Percentiles rank a stretch among this genome's conserved stretches.
Conservation (phyloP, 2,888 invertebrate genomes). For the Apodemia hepburni region DNA sequence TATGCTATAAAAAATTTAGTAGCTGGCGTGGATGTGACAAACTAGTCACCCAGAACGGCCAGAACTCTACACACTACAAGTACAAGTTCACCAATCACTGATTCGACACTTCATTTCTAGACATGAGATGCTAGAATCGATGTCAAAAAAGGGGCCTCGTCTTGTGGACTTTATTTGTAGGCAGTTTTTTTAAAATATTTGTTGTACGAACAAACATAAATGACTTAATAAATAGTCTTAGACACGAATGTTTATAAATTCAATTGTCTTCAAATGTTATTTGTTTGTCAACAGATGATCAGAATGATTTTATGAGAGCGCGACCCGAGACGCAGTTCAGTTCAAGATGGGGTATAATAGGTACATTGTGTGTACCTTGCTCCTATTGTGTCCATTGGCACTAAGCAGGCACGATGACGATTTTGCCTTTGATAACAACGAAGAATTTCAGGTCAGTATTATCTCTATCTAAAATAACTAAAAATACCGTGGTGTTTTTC, state of each 20-base stretch:
- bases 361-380: constrained; percentile 56
- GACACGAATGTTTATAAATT: constrained; percentile 1
- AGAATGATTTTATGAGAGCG: constrained; percentile 65
- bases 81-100: too few species aligned
- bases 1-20: too few species aligned
- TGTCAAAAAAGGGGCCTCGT: not conserved
- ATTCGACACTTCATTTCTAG: too few species aligned
- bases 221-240: not conserved
- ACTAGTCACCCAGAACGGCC: too few species aligned
- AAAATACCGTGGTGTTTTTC: not conserved
- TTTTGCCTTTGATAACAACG: constrained; percentile 74
- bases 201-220: not conserved
- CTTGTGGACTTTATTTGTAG: not conserved
- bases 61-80: too few species aligned
- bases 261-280: constrained; percentile 11
- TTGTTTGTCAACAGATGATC: constrained; percentile 56
- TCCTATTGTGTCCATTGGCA: constrained; percentile 64
- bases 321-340: constrained; percentile 36
- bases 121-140: not conserved
- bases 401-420: constrained; percentile 71
- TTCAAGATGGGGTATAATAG: constrained; percentile 57
- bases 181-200: not conserved
- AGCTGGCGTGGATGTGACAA: too few species aligned
- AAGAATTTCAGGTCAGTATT: constrained; percentile 64
- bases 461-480: constrained; percentile 10